A percentile compares a stretch with the other conserved stretches of the same genome.
phyloP scores from a whole-genome alignment of 2,888 invertebrate species.

The Cryptus viduatorius region DNA sequence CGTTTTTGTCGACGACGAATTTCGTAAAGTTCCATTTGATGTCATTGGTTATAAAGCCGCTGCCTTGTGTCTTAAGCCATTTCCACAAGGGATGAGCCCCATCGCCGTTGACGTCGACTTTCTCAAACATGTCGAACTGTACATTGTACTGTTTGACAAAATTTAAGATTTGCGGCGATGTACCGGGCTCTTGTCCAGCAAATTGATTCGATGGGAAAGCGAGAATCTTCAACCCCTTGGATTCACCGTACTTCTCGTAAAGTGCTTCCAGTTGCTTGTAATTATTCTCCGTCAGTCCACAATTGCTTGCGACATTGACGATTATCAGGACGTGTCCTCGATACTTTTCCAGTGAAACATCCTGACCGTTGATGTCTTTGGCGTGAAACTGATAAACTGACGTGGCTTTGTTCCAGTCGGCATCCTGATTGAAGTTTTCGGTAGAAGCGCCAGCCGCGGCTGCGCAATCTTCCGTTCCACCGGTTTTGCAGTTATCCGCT shows the following conservation, averaged over 20 bases:
- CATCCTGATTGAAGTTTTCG: constrained; percentile 77
- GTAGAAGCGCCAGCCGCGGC: constrained; percentile 1
- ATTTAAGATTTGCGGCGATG: constrained; percentile 62
- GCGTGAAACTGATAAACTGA: constrained; percentile 94
- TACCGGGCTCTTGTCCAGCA: constrained; percentile 84
- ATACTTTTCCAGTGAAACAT: constrained; percentile 92
- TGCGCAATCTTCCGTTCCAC: constrained; percentile 58
- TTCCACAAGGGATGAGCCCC: constrained; percentile 85
- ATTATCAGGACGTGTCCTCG: constrained; percentile 92
- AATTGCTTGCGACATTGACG: constrained; percentile 95
- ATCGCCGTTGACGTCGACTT: constrained; percentile 82
- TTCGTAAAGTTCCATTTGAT: constrained; percentile 96
- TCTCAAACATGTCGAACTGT: constrained; percentile 69
- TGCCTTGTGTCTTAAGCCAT: constrained; percentile 81
- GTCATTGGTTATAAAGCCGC: constrained; percentile 86
- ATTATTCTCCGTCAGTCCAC: constrained; percentile 92
- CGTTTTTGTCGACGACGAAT: constrained; percentile 91
- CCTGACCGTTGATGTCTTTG: constrained; percentile 92
- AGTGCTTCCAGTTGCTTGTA: constrained; percentile 92
- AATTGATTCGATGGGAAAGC: constrained; percentile 91
- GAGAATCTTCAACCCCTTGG: constrained; percentile 88
- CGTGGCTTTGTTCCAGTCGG: constrained; percentile 88
- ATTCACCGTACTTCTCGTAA: constrained; percentile 90
- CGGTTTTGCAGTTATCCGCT: constrained; percentile 58
- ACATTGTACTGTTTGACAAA: constrained; percentile 65